Base-by-base conservation (phyloP, 1,140 invertebrate genomes). In the Calliopsis andreniformis region DNA sequence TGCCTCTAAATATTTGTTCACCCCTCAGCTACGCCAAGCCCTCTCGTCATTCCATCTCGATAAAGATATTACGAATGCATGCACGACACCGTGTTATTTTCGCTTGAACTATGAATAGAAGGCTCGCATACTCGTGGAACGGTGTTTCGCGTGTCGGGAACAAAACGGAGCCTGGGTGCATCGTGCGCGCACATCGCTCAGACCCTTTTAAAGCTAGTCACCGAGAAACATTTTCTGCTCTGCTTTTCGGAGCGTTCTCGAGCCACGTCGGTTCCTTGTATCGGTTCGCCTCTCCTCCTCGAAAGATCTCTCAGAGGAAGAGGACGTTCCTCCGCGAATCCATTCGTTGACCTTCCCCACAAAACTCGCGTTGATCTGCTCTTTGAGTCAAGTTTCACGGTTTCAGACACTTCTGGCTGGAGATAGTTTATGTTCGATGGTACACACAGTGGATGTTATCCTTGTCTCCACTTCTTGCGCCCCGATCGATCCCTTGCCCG, bases 41-140 rank as follows among this genome's bases (percentile, higher is more conserved):
- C 23, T 47, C 23, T 55, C 66, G 23, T 56, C 67, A 23, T 58
- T 45, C 28, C 42, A 23, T 18, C 55, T 58, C 56, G 55, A 47
- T 39, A 30, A 70, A 61, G 16, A 61, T 47, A 69, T 45, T 59
- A 58, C 53, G 53, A 45, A 59, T 45, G 55, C 39, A 67, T 56
- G 69, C 51, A 47, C 35, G 47, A 42, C 42, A 58, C 55, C 61
- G 64, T 72, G 62, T 80, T 80, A 80, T 73, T 80, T 49, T 58
- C 59, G 42, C 79, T 67, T 67, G 47, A 14, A 35, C n/a, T 30
- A 58, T 45, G 55, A 61, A 51, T 28, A 61, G 67, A 67, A 79
- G 51, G 18, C 20, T 73, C 42, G 55, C 10, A 35, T 55, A 68
- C 35, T 58, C 67, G 18, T 4, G 23, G 28, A 64, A 30, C 47